These are phyloP conservation scores for Macroglossus sobrinus DNA, from an alignment of 2,113 vertebrate species.

Conservation along the genomic window DNA sequence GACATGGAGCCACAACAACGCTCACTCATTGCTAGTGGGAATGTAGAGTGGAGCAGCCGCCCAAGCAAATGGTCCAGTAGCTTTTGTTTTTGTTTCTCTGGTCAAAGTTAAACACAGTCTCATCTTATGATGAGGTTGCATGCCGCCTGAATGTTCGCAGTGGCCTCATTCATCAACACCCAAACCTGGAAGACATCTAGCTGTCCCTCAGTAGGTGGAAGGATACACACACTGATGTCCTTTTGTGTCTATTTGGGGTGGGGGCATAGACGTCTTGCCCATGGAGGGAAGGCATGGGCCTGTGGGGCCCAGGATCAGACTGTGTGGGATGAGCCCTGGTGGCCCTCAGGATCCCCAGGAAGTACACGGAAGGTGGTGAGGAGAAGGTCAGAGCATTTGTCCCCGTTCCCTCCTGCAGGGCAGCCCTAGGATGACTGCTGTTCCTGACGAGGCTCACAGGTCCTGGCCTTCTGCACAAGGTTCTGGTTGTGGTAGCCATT, in stretches of 20 bases:
- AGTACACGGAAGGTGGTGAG: neutral
- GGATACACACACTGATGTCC: neutral
- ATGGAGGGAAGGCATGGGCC: neutral
- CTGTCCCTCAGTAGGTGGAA: neutral
- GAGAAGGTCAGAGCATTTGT: neutral
- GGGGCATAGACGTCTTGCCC: neutral
- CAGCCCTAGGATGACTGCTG: neutral
- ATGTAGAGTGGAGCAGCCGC: too few species aligned
- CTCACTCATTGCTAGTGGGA: too few species aligned
- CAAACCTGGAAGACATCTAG: neutral
- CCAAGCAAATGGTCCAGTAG: too few species aligned
- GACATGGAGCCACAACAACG: too few species aligned
- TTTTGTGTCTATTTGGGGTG: neutral
- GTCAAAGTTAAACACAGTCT: neutral
- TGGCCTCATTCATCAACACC: neutral
- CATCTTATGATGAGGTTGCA: neutral
- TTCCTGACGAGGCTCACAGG: neutral
- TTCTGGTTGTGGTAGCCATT: neutral
- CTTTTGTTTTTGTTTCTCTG: too few species aligned
- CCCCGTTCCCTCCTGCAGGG: neutral
- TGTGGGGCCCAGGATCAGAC: neutral
- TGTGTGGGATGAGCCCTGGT: neutral
- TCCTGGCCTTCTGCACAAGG: neutral
- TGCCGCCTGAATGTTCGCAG: neutral
- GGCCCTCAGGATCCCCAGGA: neutral